A percentile compares a stretch with the other conserved stretches of the same genome.
Conservation (phyloP, 2,797 vertebrate genomes). For the Tapera naevia region DNA sequence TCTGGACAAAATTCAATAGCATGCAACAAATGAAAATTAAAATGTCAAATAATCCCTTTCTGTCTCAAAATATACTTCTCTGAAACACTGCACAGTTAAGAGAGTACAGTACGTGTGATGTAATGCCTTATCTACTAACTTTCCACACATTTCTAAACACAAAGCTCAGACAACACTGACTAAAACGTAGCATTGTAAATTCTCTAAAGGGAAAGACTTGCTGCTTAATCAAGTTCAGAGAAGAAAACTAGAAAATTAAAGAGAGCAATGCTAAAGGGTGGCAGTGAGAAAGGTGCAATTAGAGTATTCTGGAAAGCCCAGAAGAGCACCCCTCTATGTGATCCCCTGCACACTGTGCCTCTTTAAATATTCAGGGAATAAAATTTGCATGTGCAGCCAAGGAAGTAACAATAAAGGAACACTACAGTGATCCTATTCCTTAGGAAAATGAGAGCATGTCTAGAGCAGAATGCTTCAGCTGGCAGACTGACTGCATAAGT, state of each 20-base stretch:
- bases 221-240: neutral
- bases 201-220: neutral
- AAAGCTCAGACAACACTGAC: neutral
- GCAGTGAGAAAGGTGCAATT: neutral
- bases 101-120: rapidly evolving
- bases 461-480: neutral
- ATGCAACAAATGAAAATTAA: neutral
- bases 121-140: neutral
- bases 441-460: neutral
- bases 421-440: neutral
- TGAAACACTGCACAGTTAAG: neutral
- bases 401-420: rapidly evolving
- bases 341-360: neutral
- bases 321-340: neutral
- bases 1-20: neutral
- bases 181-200: neutral
- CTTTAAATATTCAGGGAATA: neutral
- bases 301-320: neutral
- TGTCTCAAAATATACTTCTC: neutral
- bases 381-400: neutral
- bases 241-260: neutral
- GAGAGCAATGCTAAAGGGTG: rapidly evolving
- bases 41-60: neutral
- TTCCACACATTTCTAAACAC: neutral
- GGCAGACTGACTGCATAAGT: neutral